A percentile compares a stretch with the other conserved stretches of the same genome.
These are phyloP conservation scores for Euzetes globulus DNA, from an alignment of 2,888 invertebrate species.

Conservation along the genomic window DNA sequence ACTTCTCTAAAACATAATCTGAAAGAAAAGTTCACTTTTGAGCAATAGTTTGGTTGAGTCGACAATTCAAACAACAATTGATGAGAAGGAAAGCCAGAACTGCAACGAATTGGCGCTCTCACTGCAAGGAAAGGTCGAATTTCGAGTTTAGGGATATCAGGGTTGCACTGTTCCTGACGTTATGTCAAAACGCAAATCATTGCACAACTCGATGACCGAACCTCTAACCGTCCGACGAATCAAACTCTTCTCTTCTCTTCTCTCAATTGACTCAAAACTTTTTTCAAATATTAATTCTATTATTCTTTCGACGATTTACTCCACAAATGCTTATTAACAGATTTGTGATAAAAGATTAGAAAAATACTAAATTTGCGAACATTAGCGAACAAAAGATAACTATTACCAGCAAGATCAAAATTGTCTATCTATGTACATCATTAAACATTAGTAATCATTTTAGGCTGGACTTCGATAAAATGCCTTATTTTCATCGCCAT, in stretches of 20 bases:
- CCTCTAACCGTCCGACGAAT: not conserved
- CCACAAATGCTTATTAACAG: too few relatives aligned
- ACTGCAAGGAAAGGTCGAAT: conserved; percentile 13
- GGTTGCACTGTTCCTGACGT: not conserved
- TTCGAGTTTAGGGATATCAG: conserved; percentile 8
- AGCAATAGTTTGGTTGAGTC: not conserved
- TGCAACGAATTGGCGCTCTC: conserved; percentile 13
- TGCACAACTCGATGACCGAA: conserved; percentile 22
- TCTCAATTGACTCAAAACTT: not conserved
- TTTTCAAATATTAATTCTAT: not conserved
- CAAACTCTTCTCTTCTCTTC: not conserved
- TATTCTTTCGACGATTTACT: too few relatives aligned
- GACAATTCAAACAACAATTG: conserved; percentile 20
- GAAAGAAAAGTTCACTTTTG: not conserved
- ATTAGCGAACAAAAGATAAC: too few relatives aligned
- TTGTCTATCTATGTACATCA: too few relatives aligned
- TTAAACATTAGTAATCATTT: too few relatives aligned
- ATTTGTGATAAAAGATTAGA: too few relatives aligned
- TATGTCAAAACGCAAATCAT: conserved; percentile 11
- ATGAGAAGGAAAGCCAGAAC: conserved; percentile 23
- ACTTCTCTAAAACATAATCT: too few relatives aligned
- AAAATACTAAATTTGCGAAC: too few relatives aligned
- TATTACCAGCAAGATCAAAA: too few relatives aligned
- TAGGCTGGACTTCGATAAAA: too few relatives aligned
- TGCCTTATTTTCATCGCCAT: too few relatives aligned